Evolutionary conservation across 2,113 vertebrate genomes (phyloP), one percentile per base, ranked within the genome.

Genomic region (Lontra canadensis): DNA sequence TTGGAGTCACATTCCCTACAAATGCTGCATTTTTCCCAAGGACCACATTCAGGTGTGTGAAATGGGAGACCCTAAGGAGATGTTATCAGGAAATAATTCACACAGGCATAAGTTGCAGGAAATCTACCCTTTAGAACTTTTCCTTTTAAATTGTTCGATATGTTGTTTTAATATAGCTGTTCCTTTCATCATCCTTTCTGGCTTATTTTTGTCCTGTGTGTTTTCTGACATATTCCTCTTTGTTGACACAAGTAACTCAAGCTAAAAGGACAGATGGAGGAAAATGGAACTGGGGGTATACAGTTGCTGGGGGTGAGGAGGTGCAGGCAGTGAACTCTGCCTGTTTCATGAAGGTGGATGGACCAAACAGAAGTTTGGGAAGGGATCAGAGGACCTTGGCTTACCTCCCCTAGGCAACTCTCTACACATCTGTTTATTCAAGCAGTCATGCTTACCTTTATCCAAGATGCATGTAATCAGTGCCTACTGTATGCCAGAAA

Each of bases 141-240:
- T 83, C 76, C 67, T 94, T 96, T 94, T 44, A 65, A 65, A 86
- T 44, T 92, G 42, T 79, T 94, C 49, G 52, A 15, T 55, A 36
- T 0, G 1, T 0, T 39, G 29, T 96, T 96, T 96, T 96, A 82
- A 88, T 36, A 49, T 36, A 85, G 42, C 49, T 84, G 23, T 42
- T 91, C 23, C 65, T 93, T 96, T 79, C 63, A 21, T 79, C 69
- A 52, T 93, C 42, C 55, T 83, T 95, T 91, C 86, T 47, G 7
- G 31, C 80, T 97, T 95, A 91, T 98, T 97, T 94, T 83, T 90
- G 85, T 94, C 61, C 31, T 83, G 42, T 93, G 5, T 82, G 63
- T 91, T 92, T 97, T 61, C 61, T 95, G 69, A 55, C 88, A 85
- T 57, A 44, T 90, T 67, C 36, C 34, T 97, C 82, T 94, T 95